Evolutionary conservation across 2,113 vertebrate genomes (phyloP).

Genomic region (Choloepus hoffmanni): DNA sequence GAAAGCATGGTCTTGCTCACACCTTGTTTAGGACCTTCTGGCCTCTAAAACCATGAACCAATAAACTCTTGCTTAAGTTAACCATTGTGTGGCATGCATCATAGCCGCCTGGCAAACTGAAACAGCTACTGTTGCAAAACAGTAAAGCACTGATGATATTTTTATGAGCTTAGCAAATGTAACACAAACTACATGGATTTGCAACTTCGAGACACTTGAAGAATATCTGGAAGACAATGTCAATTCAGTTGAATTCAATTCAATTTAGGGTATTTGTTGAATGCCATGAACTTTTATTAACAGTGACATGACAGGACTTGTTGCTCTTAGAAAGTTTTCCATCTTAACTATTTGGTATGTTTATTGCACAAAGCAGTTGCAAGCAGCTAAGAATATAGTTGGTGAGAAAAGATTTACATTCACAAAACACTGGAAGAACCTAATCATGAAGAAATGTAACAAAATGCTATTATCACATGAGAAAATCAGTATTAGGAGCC

Average conservation of each 20-base stretch:
- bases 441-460: conserved; percentile 37
- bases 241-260: conserved; percentile 25
- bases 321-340: conserved; percentile 20
- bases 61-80: too few species aligned
- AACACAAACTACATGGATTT: neutral
- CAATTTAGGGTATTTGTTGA: conserved; percentile 32
- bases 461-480: conserved; percentile 23
- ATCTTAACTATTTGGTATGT: conserved; percentile 48
- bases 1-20: too few species aligned
- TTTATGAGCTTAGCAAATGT: conserved; percentile 48
- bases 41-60: too few species aligned
- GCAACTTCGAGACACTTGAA: conserved; percentile 13
- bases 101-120: too few species aligned
- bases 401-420: conserved; percentile 52
- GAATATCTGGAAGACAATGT: conserved; percentile 8
- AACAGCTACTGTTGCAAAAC: neutral
- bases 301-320: neutral
- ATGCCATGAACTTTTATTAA: conserved; percentile 26
- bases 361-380: conserved; percentile 44
- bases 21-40: too few species aligned
- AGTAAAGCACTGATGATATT: neutral
- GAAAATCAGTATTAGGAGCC: neutral
- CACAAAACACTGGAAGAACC: conserved; percentile 2
- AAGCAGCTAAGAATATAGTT: neutral
- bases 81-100: too few species aligned